Conservation (phyloP, 2,888 invertebrate genomes). For the Athalia circularis region DNA sequence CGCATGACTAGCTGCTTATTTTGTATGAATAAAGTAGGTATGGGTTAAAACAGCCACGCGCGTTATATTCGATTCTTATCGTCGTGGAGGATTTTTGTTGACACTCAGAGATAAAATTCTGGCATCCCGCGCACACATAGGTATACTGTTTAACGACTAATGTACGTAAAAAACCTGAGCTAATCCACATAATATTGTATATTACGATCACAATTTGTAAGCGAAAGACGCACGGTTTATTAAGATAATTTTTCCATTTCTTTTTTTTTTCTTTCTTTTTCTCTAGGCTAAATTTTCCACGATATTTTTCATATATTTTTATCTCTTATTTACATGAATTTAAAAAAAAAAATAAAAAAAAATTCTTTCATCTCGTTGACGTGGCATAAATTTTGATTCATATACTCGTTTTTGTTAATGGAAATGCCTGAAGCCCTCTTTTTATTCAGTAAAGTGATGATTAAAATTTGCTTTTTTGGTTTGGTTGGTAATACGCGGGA, state of each 20-base stretch:
- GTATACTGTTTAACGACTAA: not conserved
- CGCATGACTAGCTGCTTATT: not conserved
- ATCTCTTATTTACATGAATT: too few species aligned
- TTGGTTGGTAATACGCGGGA: too few species aligned
- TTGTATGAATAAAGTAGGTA: not conserved
- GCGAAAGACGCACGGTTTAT: too few species aligned
- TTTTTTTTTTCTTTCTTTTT: not conserved
- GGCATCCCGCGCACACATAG: not conserved
- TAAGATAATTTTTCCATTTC: not conserved
- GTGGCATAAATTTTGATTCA: too few species aligned
- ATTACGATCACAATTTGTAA: not conserved
- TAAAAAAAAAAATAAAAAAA: too few species aligned
- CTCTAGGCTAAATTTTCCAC: not conserved
- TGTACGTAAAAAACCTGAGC: not conserved
- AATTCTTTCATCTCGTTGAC: too few species aligned
- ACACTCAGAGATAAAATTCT: constrained; percentile 27
- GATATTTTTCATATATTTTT: too few species aligned
- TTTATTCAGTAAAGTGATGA: too few species aligned
- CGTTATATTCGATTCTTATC: constrained; percentile 23
- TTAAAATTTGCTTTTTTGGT: too few species aligned
- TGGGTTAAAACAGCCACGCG: not conserved
- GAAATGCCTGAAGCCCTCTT: too few species aligned
- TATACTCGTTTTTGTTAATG: too few species aligned
- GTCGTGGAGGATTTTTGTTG: constrained; percentile 6
- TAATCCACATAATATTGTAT: not conserved